Evolutionary conservation across 2,113 vertebrate species (phyloP).

Genomic region (Tachysurus fulvidraco): DNA sequence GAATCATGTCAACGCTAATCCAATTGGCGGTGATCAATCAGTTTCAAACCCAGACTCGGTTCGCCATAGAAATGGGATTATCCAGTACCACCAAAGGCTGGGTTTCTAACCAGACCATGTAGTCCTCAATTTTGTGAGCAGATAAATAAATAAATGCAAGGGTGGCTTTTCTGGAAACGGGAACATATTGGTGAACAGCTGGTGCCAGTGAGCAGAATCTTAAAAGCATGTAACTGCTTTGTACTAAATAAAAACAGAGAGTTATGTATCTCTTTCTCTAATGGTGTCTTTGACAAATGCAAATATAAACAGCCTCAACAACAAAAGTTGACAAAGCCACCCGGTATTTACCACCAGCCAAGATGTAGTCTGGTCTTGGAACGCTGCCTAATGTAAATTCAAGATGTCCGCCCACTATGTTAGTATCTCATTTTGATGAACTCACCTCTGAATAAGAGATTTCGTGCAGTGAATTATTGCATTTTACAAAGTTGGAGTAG

Average conservation of each 20-base stretch:
- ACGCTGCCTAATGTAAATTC: neutral
- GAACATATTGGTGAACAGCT: constrained; percentile 60
- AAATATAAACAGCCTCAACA: constrained; percentile 13
- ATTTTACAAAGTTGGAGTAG: neutral
- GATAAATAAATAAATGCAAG: constrained; percentile 45
- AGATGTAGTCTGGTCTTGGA: constrained; percentile 7
- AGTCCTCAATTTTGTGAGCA: constrained; percentile 47
- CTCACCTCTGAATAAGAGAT: constrained; percentile 10
- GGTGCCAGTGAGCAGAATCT: constrained; percentile 45
- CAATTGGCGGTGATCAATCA: constrained; percentile 29
- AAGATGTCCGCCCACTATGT: neutral
- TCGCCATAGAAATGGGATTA: constrained; percentile 13
- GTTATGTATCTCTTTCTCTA: constrained; percentile 37
- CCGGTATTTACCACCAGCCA: neutral
- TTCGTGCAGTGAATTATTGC: neutral
- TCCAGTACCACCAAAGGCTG: constrained; percentile 16
- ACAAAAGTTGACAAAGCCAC: constrained; percentile 5
- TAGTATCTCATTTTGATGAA: neutral
- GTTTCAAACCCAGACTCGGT: constrained; percentile 16
- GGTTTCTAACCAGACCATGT: constrained; percentile 35
- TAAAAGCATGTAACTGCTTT: constrained; percentile 54
- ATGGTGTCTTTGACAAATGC: constrained; percentile 9
- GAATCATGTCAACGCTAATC: constrained; percentile 21
- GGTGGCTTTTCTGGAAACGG: constrained; percentile 20
- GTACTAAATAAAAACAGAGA: constrained; percentile 36